A percentile compares a stretch with the other conserved stretches of the same genome.
Evolutionary conservation across 2,888 invertebrate genomes (phyloP).

Genomic region (Drosophila cracens): DNA sequence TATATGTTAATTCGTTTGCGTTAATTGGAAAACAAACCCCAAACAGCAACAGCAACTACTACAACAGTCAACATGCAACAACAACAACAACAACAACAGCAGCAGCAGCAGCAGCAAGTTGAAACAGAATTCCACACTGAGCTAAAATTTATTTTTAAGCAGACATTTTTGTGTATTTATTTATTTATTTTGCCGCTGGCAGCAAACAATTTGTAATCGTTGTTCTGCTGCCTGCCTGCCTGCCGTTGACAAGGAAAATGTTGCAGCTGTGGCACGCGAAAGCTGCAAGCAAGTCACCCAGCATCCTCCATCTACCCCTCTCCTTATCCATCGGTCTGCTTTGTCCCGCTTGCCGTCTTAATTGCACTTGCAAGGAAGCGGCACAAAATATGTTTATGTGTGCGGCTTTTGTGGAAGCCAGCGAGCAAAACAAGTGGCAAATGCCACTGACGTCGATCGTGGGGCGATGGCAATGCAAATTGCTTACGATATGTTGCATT

Average conservation of each 20-base stretch:
- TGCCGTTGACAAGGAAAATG: conserved; percentile 71
- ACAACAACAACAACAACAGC: background rate
- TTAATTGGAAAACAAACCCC: conserved; percentile 64
- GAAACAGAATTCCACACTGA: conserved; percentile 35
- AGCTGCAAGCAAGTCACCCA: conserved; percentile 26
- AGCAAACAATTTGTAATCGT: conserved; percentile 75
- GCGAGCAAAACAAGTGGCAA: conserved; percentile 43
- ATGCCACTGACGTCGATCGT: conserved; percentile 49
- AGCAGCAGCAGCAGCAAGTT: conserved; percentile 11
- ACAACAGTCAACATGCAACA: background rate
- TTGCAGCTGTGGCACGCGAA: conserved; percentile 72
- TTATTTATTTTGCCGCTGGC: conserved; percentile 48
- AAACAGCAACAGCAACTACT: conserved; percentile 3
- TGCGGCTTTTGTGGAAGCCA: conserved; percentile 16
- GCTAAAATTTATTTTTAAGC: conserved; percentile 69
- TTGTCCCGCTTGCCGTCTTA: conserved; percentile 30
- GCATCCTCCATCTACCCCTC: background rate
- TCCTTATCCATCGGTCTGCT: background rate
- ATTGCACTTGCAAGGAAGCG: conserved; percentile 53
- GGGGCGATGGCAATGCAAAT: conserved; percentile 31
- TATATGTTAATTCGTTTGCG: conserved; percentile 70
- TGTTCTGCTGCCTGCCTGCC: conserved; percentile 33
- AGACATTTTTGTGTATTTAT: conserved; percentile 57
- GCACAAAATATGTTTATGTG: conserved; percentile 37
- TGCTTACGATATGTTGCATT: conserved; percentile 21